Conservation (phyloP, 23 tunicate species). For the Botrylloides violaceus region DNA sequence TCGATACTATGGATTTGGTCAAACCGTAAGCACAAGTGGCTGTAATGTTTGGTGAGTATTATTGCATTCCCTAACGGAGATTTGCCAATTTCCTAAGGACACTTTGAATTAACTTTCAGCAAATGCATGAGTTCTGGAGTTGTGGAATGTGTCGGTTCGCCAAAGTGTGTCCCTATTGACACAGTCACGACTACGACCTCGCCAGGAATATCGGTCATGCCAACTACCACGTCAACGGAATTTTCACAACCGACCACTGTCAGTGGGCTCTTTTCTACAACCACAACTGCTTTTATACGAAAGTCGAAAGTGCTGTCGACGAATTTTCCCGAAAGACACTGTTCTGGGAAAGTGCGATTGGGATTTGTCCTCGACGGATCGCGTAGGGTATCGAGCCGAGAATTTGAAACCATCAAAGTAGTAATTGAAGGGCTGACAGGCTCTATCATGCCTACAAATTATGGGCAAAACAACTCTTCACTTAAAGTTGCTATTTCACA, state of each 20-base stretch:
- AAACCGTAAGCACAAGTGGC: slow-evolving; percentile 9
- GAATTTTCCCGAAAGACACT: slow-evolving; percentile 11
- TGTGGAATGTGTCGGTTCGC: slow-evolving; percentile 3
- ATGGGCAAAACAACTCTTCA: slow-evolving; percentile 20
- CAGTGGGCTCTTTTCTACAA: too few species aligned
- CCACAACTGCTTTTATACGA: too few species aligned
- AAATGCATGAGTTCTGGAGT: slow-evolving; percentile 10
- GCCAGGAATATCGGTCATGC: background rate
- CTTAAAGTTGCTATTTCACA: slow-evolving; percentile 29
- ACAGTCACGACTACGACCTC: slow-evolving; percentile 7
- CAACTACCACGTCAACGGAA: slow-evolving; percentile 23
- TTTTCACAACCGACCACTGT: too few species aligned
- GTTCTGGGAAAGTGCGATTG: slow-evolving; percentile 30
- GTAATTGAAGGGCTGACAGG: slow-evolving; percentile 4
- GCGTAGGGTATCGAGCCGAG: background rate
- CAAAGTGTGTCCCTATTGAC: slow-evolving; percentile 12
- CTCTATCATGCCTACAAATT: slow-evolving; percentile 30
- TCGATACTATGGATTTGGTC: slow-evolving; percentile 14
- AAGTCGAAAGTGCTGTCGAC: slow-evolving; percentile 8
- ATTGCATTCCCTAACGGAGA: too few species aligned
- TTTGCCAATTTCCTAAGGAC: too few species aligned
- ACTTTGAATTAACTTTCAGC: too few species aligned
- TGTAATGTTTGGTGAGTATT: slow-evolving; percentile 41
- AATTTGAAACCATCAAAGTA: slow-evolving; percentile 22
- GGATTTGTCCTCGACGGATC: slow-evolving; percentile 32